Conservation (phyloP, 1,140 invertebrate species). For the Hyposmocoma kahamanoa region DNA sequence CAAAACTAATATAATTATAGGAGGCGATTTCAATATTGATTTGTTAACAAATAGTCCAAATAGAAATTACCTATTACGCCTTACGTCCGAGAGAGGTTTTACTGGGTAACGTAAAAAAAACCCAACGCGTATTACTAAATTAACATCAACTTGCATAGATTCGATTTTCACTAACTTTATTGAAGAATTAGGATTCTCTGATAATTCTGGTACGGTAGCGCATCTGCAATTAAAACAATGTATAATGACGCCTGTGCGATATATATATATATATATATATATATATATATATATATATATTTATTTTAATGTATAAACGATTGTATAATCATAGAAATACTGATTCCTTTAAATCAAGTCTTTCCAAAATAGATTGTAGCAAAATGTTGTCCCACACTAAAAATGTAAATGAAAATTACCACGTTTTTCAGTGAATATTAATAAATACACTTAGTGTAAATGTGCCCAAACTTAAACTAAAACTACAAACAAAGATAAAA, state of each 20-base stretch:
- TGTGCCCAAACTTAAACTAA: neutral
- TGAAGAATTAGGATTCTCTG: neutral
- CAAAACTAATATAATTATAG: neutral
- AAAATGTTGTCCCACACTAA: neutral
- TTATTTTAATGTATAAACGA: no score
- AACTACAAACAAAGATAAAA: neutral
- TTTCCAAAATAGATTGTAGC: neutral
- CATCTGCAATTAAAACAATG: neutral
- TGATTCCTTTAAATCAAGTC: neutral
- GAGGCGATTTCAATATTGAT: constrained; percentile 4
- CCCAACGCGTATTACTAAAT: neutral
- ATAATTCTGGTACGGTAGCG: neutral
- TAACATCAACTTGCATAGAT: neutral
- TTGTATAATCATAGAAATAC: neutral
- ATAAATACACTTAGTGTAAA: neutral
- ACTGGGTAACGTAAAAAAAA: neutral
- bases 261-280: no score
- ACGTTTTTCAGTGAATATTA: neutral
- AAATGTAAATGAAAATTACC: neutral
- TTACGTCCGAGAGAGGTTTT: neutral
- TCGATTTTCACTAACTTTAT: constrained; percentile 1
- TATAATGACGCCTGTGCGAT: neutral
- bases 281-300: no score
- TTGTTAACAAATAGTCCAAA: neutral
- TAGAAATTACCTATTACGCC: neutral